Evolutionary conservation across 2,797 vertebrate genomes (phyloP), one percentile per base, ranked within the genome.

Genomic region (Sphenodon punctatus): DNA sequence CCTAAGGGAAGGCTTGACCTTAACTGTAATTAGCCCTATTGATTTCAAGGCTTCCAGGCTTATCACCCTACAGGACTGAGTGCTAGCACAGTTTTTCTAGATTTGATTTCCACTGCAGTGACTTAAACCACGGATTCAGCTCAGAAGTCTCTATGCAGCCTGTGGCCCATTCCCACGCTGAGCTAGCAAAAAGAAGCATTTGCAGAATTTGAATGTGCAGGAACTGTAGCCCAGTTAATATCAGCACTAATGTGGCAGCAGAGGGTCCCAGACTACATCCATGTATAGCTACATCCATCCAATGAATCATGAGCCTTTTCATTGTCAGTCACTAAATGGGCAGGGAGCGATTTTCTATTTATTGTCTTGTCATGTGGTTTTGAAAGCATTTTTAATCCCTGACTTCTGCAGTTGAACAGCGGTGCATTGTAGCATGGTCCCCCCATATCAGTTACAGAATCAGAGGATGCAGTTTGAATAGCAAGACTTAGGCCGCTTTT

Each of bases 151-250:
- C 42, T 27, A 43, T 23, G 82, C 30, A 41, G 10, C 43, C 67
- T 67, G 20, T 48, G 48, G 39, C 15, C 34, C 43, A 86, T 22
- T 34, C 43, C 53, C 58, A 55, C 51, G 71, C 59, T 76, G 77
- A 61, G 53, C 58, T 68, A 67, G 14, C 67, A 73, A 78, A 78
- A 84, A 81, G 81, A 45, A 78, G 53, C n/a, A 64, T 42, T 53
- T 66, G 38, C 30, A 34, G 36, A 32, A 56, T 64, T 36, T 22
- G 45, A 46, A 53, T 61, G 55, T 75, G 45, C 22, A 39, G 65
- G 82, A 75, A 45, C 78, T 67, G 58, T 36, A n/a, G 48, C 45
- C 5, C 55, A 25, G 81, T 68, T 55, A 67, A 70, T 61, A 25
- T 70, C 69, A 34, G 55, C 34, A 39, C 23, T 16, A 53, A 77